Conservation (phyloP, 2,113 vertebrate genomes). For the Malaclemys terrapin region DNA sequence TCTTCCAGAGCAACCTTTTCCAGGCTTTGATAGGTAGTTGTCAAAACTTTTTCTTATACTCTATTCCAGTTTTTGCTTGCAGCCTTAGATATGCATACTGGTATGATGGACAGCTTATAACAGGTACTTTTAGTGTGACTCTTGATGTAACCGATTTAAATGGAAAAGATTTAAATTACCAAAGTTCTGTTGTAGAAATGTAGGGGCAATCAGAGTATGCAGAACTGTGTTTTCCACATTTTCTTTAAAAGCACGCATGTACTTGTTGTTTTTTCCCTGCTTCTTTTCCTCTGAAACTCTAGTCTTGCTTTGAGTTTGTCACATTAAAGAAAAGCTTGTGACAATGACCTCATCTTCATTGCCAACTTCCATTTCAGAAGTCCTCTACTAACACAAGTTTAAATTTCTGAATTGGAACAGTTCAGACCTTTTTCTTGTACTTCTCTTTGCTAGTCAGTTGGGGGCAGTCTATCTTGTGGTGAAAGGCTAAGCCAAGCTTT, state of each 20-base stretch:
- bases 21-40: constrained; percentile 94
- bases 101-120: background rate
- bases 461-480: background rate
- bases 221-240: background rate
- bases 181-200: background rate
- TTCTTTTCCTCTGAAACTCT: no score
- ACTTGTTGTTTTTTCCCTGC: no score
- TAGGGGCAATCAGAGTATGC: background rate
- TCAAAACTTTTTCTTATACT: background rate
- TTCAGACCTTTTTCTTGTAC: background rate
- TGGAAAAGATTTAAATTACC: no score
- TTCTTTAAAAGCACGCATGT: background rate
- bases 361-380: background rate
- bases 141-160: no score
- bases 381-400: background rate
- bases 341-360: no score
- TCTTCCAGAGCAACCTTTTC: constrained; percentile 99
- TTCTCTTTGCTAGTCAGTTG: background rate
- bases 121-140: no score
- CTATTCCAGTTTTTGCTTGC: background rate
- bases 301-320: no score
- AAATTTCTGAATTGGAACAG: background rate
- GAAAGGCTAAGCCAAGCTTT: background rate
- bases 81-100: no score
- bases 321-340: no score